Conservation (phyloP, 2,113 vertebrate genomes). For the Clupea harengus region DNA sequence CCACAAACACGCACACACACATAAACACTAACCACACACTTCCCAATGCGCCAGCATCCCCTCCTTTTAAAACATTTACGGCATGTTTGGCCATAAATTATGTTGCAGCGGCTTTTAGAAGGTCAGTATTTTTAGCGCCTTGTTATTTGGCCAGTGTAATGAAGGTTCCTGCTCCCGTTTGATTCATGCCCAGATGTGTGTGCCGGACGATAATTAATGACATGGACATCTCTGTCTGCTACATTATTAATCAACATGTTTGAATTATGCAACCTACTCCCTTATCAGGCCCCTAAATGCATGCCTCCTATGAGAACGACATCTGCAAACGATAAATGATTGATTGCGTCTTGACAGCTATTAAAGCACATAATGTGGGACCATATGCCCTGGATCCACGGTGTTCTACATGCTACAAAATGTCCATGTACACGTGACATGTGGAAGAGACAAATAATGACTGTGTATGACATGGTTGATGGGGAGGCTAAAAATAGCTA, state of each 20-base stretch:
- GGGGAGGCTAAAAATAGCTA: not conserved
- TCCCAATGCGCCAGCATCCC: not conserved
- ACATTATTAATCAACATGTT: conserved; percentile 10
- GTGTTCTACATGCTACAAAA: not conserved
- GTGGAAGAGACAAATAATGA: not conserved
- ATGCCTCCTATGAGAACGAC: not conserved
- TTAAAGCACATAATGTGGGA: not conserved
- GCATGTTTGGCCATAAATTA: conserved; percentile 14
- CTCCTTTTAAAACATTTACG: conserved; percentile 9
- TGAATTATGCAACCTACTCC: conserved; percentile 8
- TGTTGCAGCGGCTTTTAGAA: not conserved
- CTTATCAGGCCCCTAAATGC: not conserved
- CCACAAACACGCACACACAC: not conserved
- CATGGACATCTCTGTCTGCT: not conserved
- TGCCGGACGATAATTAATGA: conserved; percentile 9
- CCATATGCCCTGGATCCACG: not conserved
- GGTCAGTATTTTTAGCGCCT: conserved; percentile 16
- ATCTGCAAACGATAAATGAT: not conserved
- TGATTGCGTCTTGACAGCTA: not conserved
- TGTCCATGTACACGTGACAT: not conserved
- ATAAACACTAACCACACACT: not conserved
- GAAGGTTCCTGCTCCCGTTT: not conserved
- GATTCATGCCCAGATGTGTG: conserved; percentile 3
- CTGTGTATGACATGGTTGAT: not conserved
- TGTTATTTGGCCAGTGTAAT: conserved; percentile 8